A percentile compares a stretch with the other conserved stretches of the same genome.
These are phyloP conservation scores for Drosophila parabipectinata DNA, from an alignment of 1,140 invertebrate genomes.

Conservation along the genomic window DNA sequence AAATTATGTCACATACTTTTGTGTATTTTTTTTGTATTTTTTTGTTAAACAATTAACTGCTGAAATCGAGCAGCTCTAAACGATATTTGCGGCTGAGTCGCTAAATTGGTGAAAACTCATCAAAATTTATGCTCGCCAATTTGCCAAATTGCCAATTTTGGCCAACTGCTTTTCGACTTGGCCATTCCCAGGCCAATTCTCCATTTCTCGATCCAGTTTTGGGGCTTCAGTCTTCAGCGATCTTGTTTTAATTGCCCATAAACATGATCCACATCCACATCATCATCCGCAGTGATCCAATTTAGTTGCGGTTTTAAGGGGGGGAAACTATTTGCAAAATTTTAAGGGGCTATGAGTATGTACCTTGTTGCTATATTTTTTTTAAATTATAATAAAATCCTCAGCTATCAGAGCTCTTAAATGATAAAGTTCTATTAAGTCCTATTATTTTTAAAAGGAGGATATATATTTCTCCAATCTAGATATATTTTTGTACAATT, in stretches of 20 bases:
- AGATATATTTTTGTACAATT: too few relatives aligned
- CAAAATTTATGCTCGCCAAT: constrained; percentile 45
- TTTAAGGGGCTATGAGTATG: too few relatives aligned
- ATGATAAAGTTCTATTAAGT: too few relatives aligned
- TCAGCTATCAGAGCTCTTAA: too few relatives aligned
- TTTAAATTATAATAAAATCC: too few relatives aligned
- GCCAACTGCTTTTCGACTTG: constrained; percentile 11
- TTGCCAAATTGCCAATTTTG: constrained; percentile 34
- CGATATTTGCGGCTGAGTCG: constrained; percentile 1
- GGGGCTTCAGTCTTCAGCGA: constrained; percentile 23
- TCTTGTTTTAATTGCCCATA: constrained; percentile 33
- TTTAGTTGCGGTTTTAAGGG: constrained; percentile 41
- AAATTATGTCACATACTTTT: constrained; percentile 67
- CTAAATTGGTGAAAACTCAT: constrained; percentile 57
- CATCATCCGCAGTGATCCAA: constrained; percentile 49
- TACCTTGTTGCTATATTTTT: too few relatives aligned
- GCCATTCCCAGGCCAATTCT: constrained; percentile 14
- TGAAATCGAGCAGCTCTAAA: not conserved
- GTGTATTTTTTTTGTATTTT: not conserved
- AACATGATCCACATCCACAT: constrained; percentile 43
- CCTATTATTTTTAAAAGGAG: too few relatives aligned
- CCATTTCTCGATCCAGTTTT: constrained; percentile 4
- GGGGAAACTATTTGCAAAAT: too few relatives aligned
- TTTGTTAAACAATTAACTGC: constrained; percentile 15
- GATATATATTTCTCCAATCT: too few relatives aligned